Conservation (phyloP, 2,888 invertebrate species). For the Priocnemis perturbator region DNA sequence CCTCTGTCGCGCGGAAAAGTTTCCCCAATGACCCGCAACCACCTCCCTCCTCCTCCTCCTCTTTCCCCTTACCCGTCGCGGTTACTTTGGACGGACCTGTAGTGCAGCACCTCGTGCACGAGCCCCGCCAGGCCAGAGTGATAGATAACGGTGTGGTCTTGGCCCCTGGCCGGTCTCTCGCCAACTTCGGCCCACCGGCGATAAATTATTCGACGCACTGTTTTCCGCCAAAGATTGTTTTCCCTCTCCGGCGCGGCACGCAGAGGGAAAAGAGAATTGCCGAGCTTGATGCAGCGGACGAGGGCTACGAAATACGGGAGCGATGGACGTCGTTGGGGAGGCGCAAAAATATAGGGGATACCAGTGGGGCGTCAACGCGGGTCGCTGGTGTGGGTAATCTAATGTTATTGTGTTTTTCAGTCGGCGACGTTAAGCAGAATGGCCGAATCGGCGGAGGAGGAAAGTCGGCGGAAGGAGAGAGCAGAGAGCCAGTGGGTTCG, state of each 20-base stretch:
- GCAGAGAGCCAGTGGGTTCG: not conserved
- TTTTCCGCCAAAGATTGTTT: constrained; percentile 64
- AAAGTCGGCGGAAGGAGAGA: not conserved
- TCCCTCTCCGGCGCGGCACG: constrained; percentile 40
- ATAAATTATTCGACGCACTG: constrained; percentile 64
- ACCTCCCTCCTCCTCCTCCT: no score
- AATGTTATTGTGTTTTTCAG: constrained; percentile 51
- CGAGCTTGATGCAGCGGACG: constrained; percentile 4
- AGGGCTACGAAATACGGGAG: constrained; percentile 15
- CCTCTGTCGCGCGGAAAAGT: not conserved
- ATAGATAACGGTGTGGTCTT: constrained; percentile 60
- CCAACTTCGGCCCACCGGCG: constrained; percentile 52
- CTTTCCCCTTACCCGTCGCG: not conserved
- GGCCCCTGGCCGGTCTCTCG: constrained; percentile 50
- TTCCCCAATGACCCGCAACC: not conserved
- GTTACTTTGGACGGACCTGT: constrained; percentile 46
- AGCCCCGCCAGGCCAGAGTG: constrained; percentile 37
- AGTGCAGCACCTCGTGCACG: constrained; percentile 27
- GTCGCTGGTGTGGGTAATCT: constrained; percentile 43
- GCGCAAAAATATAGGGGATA: constrained; percentile 14
- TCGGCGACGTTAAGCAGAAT: constrained; percentile 35
- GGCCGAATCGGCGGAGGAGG: constrained; percentile 18
- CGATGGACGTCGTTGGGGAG: constrained; percentile 7
- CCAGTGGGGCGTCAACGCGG: constrained; percentile 29
- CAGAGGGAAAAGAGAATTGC: constrained; percentile 25